Conservation (phyloP, 2,888 invertebrate species). For the Diaperis boleti region DNA sequence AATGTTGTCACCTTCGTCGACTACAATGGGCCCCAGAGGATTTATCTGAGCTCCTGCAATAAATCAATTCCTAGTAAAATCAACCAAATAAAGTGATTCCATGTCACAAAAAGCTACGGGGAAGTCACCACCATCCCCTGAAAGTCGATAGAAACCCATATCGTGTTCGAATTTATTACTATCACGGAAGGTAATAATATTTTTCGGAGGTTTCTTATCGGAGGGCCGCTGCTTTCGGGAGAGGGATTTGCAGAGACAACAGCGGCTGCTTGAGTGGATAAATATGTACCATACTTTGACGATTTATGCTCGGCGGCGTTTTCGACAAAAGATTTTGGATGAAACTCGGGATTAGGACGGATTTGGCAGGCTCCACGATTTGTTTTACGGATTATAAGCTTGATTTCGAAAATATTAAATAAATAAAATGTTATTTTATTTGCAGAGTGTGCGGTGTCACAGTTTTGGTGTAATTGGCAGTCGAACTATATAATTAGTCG, state of each 20-base stretch:
- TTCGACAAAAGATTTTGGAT: slow-evolving; percentile 35
- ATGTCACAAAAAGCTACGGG: slow-evolving; percentile 16
- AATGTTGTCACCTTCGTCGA: slow-evolving; percentile 84
- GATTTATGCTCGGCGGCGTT: slow-evolving; percentile 39
- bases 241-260: not conserved
- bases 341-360: slow-evolving; percentile 39
- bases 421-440: too few species aligned
- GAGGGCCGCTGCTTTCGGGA: too few species aligned
- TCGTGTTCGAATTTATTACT: slow-evolving; percentile 19
- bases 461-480: too few species aligned
- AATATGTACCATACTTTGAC: slow-evolving; percentile 28
- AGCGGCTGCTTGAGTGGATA: not conserved
- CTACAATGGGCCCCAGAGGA: slow-evolving; percentile 71
- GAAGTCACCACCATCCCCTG: slow-evolving; percentile 36
- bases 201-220: slow-evolving; percentile 3
- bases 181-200: not conserved
- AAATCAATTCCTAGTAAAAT: slow-evolving; percentile 28
- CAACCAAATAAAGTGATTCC: slow-evolving; percentile 11
- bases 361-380: slow-evolving; percentile 25
- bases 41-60: slow-evolving; percentile 54
- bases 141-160: slow-evolving; percentile 22
- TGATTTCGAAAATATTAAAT: slow-evolving; percentile 24
- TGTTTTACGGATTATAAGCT: slow-evolving; percentile 21
- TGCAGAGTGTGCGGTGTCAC: too few species aligned
- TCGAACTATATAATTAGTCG: too few species aligned